Evolutionary conservation across 2,888 invertebrate genomes (phyloP).

Genomic region (Brassicogethes aeneus): DNA sequence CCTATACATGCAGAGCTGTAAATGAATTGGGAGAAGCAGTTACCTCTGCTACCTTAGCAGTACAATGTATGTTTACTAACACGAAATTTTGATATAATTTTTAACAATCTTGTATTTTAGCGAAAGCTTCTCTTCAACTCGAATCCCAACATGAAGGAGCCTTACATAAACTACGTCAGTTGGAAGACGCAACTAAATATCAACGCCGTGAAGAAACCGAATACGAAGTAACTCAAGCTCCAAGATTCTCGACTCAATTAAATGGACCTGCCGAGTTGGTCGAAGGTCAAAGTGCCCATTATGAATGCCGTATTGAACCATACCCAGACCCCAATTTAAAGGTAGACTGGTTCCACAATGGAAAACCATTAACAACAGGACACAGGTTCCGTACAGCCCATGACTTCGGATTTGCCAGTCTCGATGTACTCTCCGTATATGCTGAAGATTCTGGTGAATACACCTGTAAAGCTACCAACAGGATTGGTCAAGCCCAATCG

Average conservation of each 20-base stretch:
- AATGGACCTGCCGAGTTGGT: conserved; percentile 78
- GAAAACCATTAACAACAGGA: conserved; percentile 76
- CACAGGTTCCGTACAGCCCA: conserved; percentile 89
- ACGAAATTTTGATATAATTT: conserved; percentile 1
- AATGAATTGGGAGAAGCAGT: conserved; percentile 93
- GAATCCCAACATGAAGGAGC: conserved; percentile 87
- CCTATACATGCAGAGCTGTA: conserved; percentile 87
- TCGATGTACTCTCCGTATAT: conserved; percentile 90
- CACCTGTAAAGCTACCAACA: conserved; percentile 79
- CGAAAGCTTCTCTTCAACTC: conserved; percentile 77
- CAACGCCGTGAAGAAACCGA: conserved; percentile 77
- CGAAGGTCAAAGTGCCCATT: conserved; percentile 86
- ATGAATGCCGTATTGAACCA: conserved; percentile 88
- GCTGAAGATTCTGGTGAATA: conserved; percentile 92
- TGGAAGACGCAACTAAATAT: conserved; percentile 75
- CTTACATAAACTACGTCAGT: conserved; percentile 73
- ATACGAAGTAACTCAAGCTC: conserved; percentile 69
- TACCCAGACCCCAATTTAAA: conserved; percentile 83
- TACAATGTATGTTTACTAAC: conserved; percentile 60
- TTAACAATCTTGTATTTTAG: conserved; percentile 39
- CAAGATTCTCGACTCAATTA: conserved; percentile 75
- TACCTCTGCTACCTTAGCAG: conserved; percentile 84
- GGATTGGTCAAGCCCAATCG: conserved; percentile 73
- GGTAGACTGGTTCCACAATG: conserved; percentile 92
- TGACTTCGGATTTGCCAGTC: conserved; percentile 94